Evolutionary conservation across 2,797 vertebrate genomes (phyloP).

Genomic region (Smutsia gigantea): DNA sequence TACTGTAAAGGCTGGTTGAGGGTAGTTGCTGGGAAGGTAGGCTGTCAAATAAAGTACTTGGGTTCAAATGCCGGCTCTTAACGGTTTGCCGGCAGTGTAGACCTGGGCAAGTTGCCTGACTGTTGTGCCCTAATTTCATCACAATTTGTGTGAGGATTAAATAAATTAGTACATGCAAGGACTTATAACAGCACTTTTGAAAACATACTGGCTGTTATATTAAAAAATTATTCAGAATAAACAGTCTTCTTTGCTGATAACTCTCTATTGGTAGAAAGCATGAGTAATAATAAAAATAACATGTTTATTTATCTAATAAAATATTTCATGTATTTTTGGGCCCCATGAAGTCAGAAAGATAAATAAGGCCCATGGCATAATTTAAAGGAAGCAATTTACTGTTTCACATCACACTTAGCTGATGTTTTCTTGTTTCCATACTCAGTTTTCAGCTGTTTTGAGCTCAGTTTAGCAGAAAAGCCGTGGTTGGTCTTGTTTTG

Average conservation of each 20-base stretch:
- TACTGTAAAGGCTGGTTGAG: background rate
- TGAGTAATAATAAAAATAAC: background rate
- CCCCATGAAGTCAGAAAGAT: background rate
- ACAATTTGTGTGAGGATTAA: background rate
- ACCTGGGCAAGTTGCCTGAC: background rate
- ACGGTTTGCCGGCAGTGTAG: background rate
- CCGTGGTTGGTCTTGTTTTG: background rate
- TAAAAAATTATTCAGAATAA: background rate
- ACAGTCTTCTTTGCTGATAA: background rate
- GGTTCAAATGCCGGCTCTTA: fast-evolving
- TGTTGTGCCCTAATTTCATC: background rate
- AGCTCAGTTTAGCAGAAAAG: background rate
- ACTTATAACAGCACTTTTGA: background rate
- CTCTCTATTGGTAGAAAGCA: background rate
- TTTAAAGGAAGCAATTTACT: background rate
- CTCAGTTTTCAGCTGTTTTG: background rate
- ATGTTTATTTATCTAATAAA: background rate
- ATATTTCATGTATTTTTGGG: background rate
- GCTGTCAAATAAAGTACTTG: fast-evolving
- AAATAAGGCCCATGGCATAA: background rate
- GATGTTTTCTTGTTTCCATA: fast-evolving
- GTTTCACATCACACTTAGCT: background rate
- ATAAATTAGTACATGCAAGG: background rate
- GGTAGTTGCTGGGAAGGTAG: no score
- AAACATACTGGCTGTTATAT: background rate